Evolutionary conservation across 2,113 vertebrate genomes (phyloP), one percentile per base, ranked within the genome.

Genomic region (human (Homo sapiens)): DNA sequence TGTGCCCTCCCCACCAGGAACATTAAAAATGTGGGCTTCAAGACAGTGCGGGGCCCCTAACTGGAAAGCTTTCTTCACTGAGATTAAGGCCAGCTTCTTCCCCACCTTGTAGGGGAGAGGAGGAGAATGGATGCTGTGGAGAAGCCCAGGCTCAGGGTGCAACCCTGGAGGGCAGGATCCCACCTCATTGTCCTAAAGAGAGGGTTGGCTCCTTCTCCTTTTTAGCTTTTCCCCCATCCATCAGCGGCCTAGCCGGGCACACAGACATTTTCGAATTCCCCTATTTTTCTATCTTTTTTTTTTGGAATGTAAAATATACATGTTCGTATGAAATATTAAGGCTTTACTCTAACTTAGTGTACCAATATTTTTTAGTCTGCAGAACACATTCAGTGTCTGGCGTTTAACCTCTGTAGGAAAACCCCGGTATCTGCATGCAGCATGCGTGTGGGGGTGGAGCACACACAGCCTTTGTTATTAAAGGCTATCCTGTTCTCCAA

Each of bases 31-130:
- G 43, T 1, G 48, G 64, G 72, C 40, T 64, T 61, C 4, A 22
- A 13, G 90, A 14, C 4, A 6, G 4, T 8, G 40, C 13, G 2
- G 1, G n/a, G 2, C 48, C 17, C 3, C 6, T 1, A 4, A n/a
- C 8, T 2, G 50, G 35, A 9, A 18, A 18, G 11, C 50, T 68
- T 50, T 38, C 32, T 6, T 88, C 32, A 48, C 3, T 6, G 9
- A 27, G 3, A 6, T 40, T 13, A 8, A 5, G 0, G 22, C 38
- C n/a, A 8, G 10, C 4, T 9, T 82, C 86, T 35, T 52, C 23
- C 20, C 12, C 0, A 12, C 27, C 27, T 6, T 2, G 25, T 38
- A 16, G 30, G 3, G n/a, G 5, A 18, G 20, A 43, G 14, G 0
- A 50, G 48, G 2, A 35, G 12, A 64, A 64, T 1, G 12, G 27